Base-by-base conservation (phyloP, 2,888 invertebrate genomes). In the Tridacna gigas region DNA sequence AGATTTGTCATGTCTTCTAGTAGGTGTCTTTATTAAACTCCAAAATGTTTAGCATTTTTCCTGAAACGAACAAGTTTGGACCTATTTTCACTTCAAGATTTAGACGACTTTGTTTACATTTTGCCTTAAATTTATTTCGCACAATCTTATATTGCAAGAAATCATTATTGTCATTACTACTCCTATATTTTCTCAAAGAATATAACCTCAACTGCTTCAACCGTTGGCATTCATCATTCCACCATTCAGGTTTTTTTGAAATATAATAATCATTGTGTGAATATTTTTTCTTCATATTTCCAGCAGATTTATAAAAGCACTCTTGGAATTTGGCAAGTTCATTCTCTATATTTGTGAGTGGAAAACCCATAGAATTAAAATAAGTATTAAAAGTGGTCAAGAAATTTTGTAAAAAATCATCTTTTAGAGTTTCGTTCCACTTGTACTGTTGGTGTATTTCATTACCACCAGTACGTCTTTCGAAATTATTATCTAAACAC, bases 321-420 rank as follows among this genome's bases (percentile, higher is more conserved):
- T 3, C 13, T 51, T 22, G 18, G 61, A 61, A 61, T 22, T n/a
- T 61, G n/a, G n/a, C 22, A 22, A 61, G 61, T n/a, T 61, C 22
- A 61, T n/a, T 20, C n/a, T 61, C 61, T n/a, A 61, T 61, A 61
- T 61, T 61, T 22, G 61, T 61, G 13, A 13, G 11, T 61, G 61
- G 22, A 61, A 61, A 13, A n/a, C n/a, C 22, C 18, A n/a, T 22
- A n/a, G 61, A 61, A 11, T 22, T 61, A 7, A 61, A n/a, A 22
- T n/a, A 61, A 11, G 18, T 61, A 61, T 61, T 61, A n/a, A n/a
- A n/a, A n/a, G n/a, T n/a, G n/a, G n/a, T n/a, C n/a, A n/a, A n/a
- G 61, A n/a, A 61, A 61, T 61, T 61, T 20, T 61, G n/a, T 61
- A 61, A 61, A 61, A 61, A 61, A 22, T 61, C 61, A n/a, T 61